Percentiles rank a stretch among this genome's conserved stretches.
These are phyloP conservation scores for Saguinus imperator DNA, from an alignment of 2,113 vertebrate genomes.

Conservation along the genomic window DNA sequence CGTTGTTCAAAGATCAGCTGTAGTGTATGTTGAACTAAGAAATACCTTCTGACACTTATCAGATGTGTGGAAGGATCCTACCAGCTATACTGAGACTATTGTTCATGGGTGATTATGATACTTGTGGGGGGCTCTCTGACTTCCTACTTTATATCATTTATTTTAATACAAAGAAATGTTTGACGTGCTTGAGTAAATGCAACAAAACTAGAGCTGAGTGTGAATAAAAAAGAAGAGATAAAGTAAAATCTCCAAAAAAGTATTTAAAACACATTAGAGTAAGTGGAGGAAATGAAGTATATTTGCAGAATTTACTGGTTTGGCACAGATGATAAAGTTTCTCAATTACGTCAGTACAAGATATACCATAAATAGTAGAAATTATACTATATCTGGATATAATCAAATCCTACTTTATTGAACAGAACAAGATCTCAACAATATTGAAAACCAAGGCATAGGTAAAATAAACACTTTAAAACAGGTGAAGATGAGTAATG, in stretches of 20 bases:
- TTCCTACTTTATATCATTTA: not conserved
- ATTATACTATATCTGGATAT: not conserved
- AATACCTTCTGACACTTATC: conserved; percentile 22
- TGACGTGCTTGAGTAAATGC: not conserved
- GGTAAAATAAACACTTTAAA: conserved; percentile 62
- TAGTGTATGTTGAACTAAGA: not conserved
- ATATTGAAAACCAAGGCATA: not conserved
- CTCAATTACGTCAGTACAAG: not conserved
- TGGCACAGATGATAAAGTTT: not conserved
- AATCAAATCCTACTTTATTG: conserved; percentile 36
- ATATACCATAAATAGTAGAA: not conserved
- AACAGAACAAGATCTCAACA: not conserved
- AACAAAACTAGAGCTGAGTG: not conserved
- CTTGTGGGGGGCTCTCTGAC: not conserved
- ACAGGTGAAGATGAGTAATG: not conserved
- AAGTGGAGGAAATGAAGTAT: not conserved
- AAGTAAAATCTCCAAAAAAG: not conserved
- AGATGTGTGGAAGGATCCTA: conserved; percentile 30
- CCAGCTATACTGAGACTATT: not conserved
- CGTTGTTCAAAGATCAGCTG: not conserved
- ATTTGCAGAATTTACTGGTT: conserved; percentile 29
- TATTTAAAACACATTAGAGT: not conserved
- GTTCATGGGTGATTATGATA: not conserved
- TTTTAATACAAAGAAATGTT: not conserved
- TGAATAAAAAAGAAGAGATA: not conserved